Evolutionary conservation across 2,113 vertebrate species (phyloP).

Genomic region (Notarius quadriscutis): DNA sequence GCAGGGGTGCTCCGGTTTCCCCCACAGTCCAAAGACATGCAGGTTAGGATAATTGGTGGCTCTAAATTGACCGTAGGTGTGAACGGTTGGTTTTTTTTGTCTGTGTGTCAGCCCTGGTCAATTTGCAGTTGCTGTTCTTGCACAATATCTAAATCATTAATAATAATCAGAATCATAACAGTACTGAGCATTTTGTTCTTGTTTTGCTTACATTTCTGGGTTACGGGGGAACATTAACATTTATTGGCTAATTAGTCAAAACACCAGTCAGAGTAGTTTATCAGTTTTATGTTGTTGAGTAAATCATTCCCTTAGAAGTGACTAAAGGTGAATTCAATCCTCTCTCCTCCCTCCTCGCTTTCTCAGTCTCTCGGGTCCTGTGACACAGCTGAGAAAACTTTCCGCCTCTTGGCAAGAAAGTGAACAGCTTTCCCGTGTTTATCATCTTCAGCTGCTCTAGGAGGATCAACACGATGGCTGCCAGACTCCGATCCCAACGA

Average conservation of each 20-base stretch:
- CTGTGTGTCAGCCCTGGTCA: too few relatives aligned
- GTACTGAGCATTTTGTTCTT: background rate
- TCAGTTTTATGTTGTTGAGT: background rate
- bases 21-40: too few relatives aligned
- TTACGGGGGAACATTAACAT: background rate
- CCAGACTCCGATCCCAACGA: constrained; percentile 11
- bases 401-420: constrained; percentile 23
- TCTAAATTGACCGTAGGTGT: too few relatives aligned
- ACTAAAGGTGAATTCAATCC: background rate
- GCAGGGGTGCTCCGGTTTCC: too few relatives aligned
- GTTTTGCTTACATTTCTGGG: background rate
- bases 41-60: too few relatives aligned
- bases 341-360: background rate
- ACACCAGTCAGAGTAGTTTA: background rate
- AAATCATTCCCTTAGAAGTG: constrained; percentile 14
- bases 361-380: background rate
- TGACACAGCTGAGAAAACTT: constrained; percentile 30
- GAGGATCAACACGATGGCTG: constrained; percentile 29
- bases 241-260: background rate
- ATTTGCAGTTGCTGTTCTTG: background rate
- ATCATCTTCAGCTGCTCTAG: constrained; percentile 30
- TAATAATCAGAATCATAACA: background rate
- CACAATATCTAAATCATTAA: background rate
- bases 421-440: constrained; percentile 36
- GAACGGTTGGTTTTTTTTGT: too few relatives aligned